A percentile compares a stretch with the other conserved stretches of the same genome.
Conservation (phyloP, 30 jellyfish, hydroid and myxozoan genomes). For the Hydractinia symbiolongicarpus region DNA sequence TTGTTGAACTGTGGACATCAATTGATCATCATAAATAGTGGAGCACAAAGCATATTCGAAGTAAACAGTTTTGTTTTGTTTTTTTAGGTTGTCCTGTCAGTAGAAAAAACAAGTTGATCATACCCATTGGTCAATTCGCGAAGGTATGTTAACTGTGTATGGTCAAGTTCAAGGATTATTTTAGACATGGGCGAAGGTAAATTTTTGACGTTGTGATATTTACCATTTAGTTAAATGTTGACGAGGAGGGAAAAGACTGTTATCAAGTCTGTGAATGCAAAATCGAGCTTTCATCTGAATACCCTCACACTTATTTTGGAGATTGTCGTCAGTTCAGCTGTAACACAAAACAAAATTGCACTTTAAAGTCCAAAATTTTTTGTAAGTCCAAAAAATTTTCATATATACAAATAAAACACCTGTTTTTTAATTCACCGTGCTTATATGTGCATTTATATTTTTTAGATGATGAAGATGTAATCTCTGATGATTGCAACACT, state of each 20-base stretch:
- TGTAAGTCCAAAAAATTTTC: constrained; percentile 22
- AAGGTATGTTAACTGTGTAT: constrained; percentile 5
- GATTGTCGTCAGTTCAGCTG: constrained; percentile 43
- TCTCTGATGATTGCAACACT: constrained; percentile 29
- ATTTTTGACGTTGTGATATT: not conserved
- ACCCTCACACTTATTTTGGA: constrained; percentile 19
- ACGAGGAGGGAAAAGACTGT: constrained; percentile 29
- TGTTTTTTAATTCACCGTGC: not conserved
- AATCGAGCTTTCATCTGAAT: not conserved
- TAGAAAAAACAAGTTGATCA: constrained; percentile 25
- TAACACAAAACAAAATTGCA: constrained; percentile 28
- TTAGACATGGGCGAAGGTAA: too few species aligned
- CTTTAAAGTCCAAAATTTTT: not conserved
- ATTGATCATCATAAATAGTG: not conserved
- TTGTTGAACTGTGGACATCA: too few species aligned
- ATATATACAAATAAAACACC: not conserved
- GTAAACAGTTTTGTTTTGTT: not conserved
- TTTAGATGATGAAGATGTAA: constrained; percentile 29
- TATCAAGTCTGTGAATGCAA: constrained; percentile 38
- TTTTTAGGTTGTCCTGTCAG: constrained; percentile 40
- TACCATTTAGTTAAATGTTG: constrained; percentile 20
- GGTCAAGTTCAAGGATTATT: too few species aligned
- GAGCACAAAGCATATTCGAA: not conserved
- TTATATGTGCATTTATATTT: not conserved
- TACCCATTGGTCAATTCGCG: constrained; percentile 33